Base-by-base conservation (phyloP, 2,888 invertebrate species). In the Campoplex nolae region DNA sequence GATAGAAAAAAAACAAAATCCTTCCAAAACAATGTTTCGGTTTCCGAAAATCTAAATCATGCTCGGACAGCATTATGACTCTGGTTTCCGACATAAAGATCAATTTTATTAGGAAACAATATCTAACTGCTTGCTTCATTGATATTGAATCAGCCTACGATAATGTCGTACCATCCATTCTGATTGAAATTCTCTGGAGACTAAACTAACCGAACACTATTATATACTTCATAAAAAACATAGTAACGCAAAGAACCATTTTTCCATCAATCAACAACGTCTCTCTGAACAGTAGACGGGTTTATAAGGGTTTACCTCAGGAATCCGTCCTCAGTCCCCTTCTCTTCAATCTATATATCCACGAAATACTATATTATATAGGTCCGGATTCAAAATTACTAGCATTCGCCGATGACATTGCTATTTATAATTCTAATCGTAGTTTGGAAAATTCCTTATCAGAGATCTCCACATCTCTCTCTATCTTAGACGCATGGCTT, bases 91-190 rank as follows among this genome's bases (percentile, higher is more conserved):
- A 81, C 13, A 74, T 71, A 3, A 51, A 74, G 3, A 35, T 65
- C 2, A 74, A 67, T 32, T 81, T 74, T 28, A n/a, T 73, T 2
- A 62, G 54, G 8, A 16, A 3, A 2, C n/a, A 51, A 2, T 81
- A 35, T 28, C 54, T 81, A 2, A 16, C 67, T 4, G 74, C 74
- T 8, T 48, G 48, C 18, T 81, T 81, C 65, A 28, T 81, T 2
- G 81, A 81, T 54, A 74, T 81, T 8, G 73, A 81, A 18, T 73
- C 51, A 3, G 80, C 80, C 1, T 54, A 51, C 38, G 80, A 73
- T 3, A 73, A 81, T 11, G 80, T 81, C 7, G 38, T 51, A 16
- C 65, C 73, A 1, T 18, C 38, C 7, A 54, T 51, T 3, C 35
- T 81, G 18, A 48, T 81, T 11, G 23, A 32, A 0, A 23, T 3